phyloP scores from a whole-genome alignment of 2,113 vertebrate genomes.

The Prolemur simus region DNA sequence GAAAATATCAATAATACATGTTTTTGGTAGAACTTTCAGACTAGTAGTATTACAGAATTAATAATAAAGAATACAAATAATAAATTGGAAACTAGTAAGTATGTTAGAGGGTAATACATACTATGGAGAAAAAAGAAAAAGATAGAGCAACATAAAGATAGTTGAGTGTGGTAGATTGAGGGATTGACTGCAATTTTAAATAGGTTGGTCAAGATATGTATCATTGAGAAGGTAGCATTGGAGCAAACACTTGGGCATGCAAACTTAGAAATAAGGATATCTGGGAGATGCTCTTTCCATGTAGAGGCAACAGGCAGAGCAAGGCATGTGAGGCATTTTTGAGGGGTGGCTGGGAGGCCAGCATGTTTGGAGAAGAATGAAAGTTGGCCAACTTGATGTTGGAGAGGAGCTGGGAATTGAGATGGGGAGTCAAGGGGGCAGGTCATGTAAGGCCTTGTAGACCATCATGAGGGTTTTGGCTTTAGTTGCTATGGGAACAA shows the following conservation, averaged over 20 bases:
- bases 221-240: background rate
- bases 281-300: background rate
- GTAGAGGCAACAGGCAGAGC: background rate
- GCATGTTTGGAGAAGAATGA: background rate
- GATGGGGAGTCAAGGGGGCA: fast-evolving
- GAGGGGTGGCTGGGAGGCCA: background rate
- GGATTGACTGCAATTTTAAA: background rate
- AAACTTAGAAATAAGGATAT: background rate
- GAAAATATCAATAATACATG: background rate
- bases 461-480: background rate
- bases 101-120: background rate
- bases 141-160: background rate
- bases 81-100: background rate
- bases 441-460: background rate
- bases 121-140: background rate
- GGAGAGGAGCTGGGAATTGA: fast-evolving
- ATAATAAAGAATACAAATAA: background rate
- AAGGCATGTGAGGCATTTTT: background rate
- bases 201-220: background rate
- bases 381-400: background rate
- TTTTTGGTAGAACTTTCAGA: background rate
- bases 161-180: background rate
- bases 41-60: background rate
- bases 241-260: background rate
- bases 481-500: background rate